Conservation (phyloP, 2,113 vertebrate species). For the Pithys albifrons region DNA sequence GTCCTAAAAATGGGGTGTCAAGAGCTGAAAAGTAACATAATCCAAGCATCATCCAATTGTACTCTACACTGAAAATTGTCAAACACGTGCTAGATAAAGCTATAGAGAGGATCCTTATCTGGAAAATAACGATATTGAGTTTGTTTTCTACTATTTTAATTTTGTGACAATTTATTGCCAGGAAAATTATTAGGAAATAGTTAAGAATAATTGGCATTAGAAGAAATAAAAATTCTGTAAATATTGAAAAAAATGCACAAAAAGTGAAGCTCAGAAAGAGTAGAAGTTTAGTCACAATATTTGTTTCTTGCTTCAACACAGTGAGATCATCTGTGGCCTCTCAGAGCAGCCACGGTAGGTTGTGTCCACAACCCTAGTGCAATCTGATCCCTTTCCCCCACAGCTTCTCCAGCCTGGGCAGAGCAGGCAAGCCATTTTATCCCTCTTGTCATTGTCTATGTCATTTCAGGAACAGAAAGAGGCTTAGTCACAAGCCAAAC, state of each 20-base stretch:
- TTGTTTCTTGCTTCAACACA: background rate
- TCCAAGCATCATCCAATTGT: rapidly evolving
- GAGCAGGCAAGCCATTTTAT: background rate
- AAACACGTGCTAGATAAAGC: background rate
- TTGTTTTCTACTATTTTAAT: background rate
- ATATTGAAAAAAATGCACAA: rapidly evolving
- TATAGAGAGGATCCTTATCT: background rate
- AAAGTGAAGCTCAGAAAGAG: background rate
- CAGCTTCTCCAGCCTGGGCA: background rate
- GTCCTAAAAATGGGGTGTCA: background rate
- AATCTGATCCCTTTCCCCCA: background rate
- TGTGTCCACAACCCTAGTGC: background rate
- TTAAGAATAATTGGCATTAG: background rate
- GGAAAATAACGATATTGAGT: background rate
- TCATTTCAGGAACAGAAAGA: background rate
- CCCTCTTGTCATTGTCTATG: background rate
- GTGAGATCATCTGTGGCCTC: background rate
- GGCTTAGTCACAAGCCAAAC: background rate
- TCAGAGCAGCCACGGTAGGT: rapidly evolving
- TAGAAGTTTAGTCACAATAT: background rate
- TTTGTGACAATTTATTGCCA: background rate
- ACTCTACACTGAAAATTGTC: background rate
- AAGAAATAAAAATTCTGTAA: background rate
- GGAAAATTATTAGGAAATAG: background rate
- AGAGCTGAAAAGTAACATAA: background rate